Conservation (phyloP, 2,113 vertebrate genomes). For the Orcinus orca region DNA sequence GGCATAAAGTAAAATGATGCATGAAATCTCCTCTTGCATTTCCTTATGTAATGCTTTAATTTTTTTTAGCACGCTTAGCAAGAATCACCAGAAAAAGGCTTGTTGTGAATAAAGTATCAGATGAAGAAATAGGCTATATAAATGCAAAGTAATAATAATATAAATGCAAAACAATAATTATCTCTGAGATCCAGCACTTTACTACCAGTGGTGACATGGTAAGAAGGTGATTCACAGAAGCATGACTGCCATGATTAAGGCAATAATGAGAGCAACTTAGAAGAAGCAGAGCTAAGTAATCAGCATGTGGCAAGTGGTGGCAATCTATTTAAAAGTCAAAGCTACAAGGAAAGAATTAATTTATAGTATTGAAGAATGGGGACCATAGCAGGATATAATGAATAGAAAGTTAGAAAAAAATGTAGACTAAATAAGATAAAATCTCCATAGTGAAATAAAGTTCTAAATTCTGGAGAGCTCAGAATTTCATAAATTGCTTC, state of each 20-base stretch:
- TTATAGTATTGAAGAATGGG: not conserved
- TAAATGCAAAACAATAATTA: constrained; percentile 63
- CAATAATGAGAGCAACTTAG: constrained; percentile 15
- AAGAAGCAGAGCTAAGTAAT: not conserved
- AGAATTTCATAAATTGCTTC: not conserved
- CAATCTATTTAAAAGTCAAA: constrained; percentile 23
- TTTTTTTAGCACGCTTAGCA: constrained; percentile 8
- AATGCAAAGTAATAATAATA: constrained; percentile 62
- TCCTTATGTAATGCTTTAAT: not conserved
- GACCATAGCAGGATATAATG: not conserved
- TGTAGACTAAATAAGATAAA: not conserved
- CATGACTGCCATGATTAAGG: not conserved
- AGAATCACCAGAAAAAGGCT: not conserved
- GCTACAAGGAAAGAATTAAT: not conserved
- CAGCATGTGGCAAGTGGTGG: not conserved
- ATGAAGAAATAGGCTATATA: constrained; percentile 42
- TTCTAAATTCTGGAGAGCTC: not conserved
- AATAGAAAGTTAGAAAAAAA: constrained; percentile 27
- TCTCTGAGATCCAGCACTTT: constrained; percentile 19
- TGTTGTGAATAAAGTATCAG: constrained; percentile 39
- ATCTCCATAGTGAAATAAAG: not conserved
- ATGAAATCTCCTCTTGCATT: not conserved
- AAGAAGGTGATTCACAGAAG: constrained; percentile 35
- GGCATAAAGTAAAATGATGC: not conserved
- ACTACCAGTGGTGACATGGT: not conserved